Base-by-base conservation (phyloP, 2,113 vertebrate species). In the Caloenas nicobarica region DNA sequence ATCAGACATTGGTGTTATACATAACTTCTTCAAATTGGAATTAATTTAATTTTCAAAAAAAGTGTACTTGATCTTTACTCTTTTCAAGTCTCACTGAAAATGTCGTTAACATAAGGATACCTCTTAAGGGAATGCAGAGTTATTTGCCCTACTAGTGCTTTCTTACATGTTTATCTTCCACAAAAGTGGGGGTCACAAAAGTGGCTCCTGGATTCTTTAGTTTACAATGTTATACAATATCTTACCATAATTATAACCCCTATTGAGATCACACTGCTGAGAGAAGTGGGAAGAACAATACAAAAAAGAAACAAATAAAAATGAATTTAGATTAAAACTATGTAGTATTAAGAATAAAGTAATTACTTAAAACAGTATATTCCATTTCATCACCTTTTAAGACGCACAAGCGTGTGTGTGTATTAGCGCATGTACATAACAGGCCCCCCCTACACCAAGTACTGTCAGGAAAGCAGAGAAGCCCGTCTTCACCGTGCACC, bases 41-140 rank as follows among this genome's bases (percentile, higher is more conserved):
- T 8, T 33, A 7, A 61, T 10, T n/a, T 51, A 4, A 61, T 48
- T 91, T 34, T 56, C 28, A 42, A 54, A 89, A 73, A 79, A 71
- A 16, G 1, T 0, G 0, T 9, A 78, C 69, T 3, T 13, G 1
- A 13, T 24, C 17, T 66, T 74, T 71, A 48, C 17, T 56, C 19
- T 65, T 76, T 86, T 42, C 29, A 6, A 69, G 7, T 56, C 17
- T 70, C 68, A 29, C 33, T 85, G 61, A 78, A 86, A n/a, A 81
- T 72, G 74, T 16, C 2, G 2, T 91, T 87, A 74, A 50, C 8
- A 15, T 42, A 51, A 84, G 5, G 4, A 36, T 12, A 25, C 13
- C 33, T 77, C 40, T 68, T n/a, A 26, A 57, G 22, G 25, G 13
- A 81, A 68, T 26, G 16, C 7, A 58, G 13, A 70, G 10, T 71